phyloP scores from a whole-genome alignment of 2,888 invertebrate genomes.

The Formica aserva region DNA sequence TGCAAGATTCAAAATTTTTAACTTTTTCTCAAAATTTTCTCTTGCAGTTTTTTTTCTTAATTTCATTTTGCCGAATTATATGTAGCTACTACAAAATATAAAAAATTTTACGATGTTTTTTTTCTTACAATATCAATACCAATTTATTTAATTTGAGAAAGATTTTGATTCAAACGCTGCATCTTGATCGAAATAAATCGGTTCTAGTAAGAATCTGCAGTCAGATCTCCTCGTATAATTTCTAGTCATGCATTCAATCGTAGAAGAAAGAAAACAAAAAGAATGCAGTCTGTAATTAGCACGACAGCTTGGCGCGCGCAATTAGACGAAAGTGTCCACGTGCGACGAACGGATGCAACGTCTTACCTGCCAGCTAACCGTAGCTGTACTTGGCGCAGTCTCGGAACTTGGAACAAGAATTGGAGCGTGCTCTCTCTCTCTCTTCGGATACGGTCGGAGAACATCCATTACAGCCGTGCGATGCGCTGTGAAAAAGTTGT shows the following conservation, averaged over 20 bases:
- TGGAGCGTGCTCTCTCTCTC: conserved; percentile 75
- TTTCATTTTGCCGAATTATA: not conserved
- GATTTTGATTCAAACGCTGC: not conserved
- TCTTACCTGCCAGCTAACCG: conserved; percentile 33
- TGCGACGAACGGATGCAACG: conserved; percentile 36
- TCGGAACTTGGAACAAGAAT: conserved; percentile 70
- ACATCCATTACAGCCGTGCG: conserved; percentile 76
- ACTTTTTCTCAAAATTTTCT: not conserved
- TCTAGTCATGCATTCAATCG: not conserved
- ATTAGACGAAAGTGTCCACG: conserved; percentile 71
- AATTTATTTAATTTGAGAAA: too few relatives aligned
- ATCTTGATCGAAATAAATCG: conserved; percentile 2
- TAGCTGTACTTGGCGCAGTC: conserved; percentile 39
- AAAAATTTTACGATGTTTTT: not conserved
- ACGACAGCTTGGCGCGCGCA: conserved; percentile 60
- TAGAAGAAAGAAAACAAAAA: not conserved
- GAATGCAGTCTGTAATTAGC: conserved; percentile 59
- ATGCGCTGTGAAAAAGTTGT: conserved; percentile 76
- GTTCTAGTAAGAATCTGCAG: conserved; percentile 9
- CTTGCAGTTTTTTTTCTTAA: not conserved
- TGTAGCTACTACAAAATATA: not conserved
- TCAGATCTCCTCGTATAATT: conserved; percentile 7
- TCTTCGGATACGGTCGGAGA: conserved; percentile 71
- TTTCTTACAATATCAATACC: not conserved
- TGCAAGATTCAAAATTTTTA: not conserved